These are phyloP conservation scores for Spicauda simplicius DNA, from an alignment of 2,888 invertebrate genomes.

Conservation along the genomic window DNA sequence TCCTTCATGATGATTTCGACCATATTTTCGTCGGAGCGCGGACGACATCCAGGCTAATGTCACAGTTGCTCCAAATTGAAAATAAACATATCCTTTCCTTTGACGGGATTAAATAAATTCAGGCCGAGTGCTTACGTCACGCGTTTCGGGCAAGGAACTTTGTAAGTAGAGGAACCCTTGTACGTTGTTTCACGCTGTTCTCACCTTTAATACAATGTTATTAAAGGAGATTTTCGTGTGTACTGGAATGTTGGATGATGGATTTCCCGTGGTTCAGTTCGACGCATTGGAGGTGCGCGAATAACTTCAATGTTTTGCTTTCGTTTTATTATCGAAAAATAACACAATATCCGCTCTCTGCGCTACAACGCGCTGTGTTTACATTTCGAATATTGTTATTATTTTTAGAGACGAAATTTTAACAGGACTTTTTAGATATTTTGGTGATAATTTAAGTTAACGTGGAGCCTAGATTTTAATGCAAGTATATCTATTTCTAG, in stretches of 20 bases:
- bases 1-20: conserved; percentile 14
- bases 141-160: conserved; percentile 29
- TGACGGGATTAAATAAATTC: conserved; percentile 37
- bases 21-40: conserved; percentile 11
- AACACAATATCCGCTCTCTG: conserved; percentile 16
- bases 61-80: conserved; percentile 35
- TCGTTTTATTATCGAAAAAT: conserved; percentile 34
- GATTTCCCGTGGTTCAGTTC: conserved; percentile 25
- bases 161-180: conserved; percentile 20
- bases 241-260: conserved; percentile 1
- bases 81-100: conserved; percentile 35
- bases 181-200: not conserved
- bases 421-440: not conserved
- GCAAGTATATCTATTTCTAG: no score
- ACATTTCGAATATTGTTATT: not conserved
- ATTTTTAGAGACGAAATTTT: not conserved
- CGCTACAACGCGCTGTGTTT: conserved; percentile 13
- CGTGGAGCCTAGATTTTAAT: no score
- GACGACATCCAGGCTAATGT: conserved; percentile 27
- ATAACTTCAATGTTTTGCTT: conserved; percentile 28
- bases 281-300: conserved; percentile 23
- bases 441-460: not conserved
- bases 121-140: conserved; percentile 33
- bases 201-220: not conserved
- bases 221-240: conserved; percentile 4